phyloP scores from a whole-genome alignment of 2,113 vertebrate species.

The Nycticryphes semicollaris region DNA sequence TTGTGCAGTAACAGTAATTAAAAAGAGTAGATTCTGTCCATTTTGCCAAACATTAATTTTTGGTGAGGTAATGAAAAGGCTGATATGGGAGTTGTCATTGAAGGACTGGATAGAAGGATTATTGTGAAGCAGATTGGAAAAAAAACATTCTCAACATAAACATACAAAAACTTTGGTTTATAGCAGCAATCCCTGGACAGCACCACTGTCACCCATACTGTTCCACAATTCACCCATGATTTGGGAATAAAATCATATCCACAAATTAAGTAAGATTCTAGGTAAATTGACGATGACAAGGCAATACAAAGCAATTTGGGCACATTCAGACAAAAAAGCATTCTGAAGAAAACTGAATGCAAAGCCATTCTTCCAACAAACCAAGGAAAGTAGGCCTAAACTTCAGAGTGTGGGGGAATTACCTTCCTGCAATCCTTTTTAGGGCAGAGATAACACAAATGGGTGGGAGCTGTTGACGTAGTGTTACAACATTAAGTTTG shows the following conservation, averaged over 20 bases:
- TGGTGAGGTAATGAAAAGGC: not conserved
- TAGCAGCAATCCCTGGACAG: not conserved
- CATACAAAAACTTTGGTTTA: accelerated
- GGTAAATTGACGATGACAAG: not conserved
- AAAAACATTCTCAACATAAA: not conserved
- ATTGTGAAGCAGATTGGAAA: not conserved
- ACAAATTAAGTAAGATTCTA: not conserved
- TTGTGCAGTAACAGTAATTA: not conserved
- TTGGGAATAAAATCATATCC: not conserved
- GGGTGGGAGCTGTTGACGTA: not conserved
- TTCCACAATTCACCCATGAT: not conserved
- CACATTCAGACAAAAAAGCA: not conserved
- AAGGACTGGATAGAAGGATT: not conserved
- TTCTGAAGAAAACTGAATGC: not conserved
- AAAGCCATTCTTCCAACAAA: not conserved
- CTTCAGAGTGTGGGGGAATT: not conserved
- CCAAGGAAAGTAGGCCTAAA: not conserved
- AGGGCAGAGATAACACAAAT: not conserved
- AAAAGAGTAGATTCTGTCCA: not conserved
- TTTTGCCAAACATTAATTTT: not conserved
- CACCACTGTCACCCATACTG: not conserved
- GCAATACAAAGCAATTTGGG: not conserved
- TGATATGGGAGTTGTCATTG: not conserved
- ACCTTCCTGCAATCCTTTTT: not conserved
- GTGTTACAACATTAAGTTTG: not conserved